A percentile compares a stretch with the other conserved stretches of the same genome.
Conservation (phyloP, 1,140 invertebrate species). For the Panulirus ornatus region DNA sequence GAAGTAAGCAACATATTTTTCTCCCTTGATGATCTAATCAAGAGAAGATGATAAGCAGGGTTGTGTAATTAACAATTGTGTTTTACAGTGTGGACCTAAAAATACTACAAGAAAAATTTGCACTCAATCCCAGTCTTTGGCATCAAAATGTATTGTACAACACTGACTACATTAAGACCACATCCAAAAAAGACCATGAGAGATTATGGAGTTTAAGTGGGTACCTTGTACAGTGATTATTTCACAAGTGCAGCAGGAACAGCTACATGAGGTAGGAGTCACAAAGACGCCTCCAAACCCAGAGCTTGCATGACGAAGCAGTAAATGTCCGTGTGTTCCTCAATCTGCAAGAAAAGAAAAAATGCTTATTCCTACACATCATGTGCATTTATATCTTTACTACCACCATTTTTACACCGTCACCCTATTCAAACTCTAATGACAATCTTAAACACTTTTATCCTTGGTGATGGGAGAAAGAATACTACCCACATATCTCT, state of each 20-base stretch:
- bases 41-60: too few species aligned
- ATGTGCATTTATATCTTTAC: neutral
- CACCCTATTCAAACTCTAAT: neutral
- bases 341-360: slow-evolving; percentile 84
- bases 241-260: neutral
- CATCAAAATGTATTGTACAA: neutral
- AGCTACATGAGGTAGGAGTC: neutral
- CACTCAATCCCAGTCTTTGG: neutral
- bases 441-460: neutral
- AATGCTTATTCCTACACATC: neutral
- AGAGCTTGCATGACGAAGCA: slow-evolving; percentile 90
- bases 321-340: slow-evolving; percentile 92
- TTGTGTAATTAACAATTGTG: too few species aligned
- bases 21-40: too few species aligned
- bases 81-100: too few species aligned
- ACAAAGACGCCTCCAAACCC: slow-evolving; percentile 82
- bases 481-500: too few species aligned
- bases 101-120: too few species aligned
- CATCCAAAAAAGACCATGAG: neutral
- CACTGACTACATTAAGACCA: too few species aligned
- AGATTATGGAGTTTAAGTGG: neutral
- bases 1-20: too few species aligned
- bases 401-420: neutral
- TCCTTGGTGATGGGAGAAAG: too few species aligned
- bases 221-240: neutral